A percentile compares a stretch with the other conserved stretches of the same genome.
These are phyloP conservation scores for Napeogenes inachia DNA, from an alignment of 2,888 invertebrate genomes.

Conservation along the genomic window DNA sequence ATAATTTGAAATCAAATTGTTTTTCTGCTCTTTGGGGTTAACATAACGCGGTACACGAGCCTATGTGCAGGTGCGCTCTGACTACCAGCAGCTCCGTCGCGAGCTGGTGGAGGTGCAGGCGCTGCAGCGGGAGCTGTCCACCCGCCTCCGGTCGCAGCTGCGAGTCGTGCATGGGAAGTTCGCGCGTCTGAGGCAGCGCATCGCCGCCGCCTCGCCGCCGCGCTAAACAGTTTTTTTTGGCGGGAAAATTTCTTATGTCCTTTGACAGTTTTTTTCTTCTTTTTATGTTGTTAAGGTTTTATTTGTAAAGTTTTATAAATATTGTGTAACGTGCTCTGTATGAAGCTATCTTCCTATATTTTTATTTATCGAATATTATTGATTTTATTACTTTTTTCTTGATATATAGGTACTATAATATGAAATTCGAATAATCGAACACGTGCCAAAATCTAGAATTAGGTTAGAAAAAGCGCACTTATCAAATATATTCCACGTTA, in stretches of 20 bases:
- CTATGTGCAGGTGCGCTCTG: constrained; percentile 79
- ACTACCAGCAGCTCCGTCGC: constrained; percentile 86
- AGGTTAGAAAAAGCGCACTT: constrained; percentile 13
- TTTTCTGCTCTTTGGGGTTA: constrained; percentile 1
- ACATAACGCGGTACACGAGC: not conserved
- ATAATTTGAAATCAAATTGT: not conserved
- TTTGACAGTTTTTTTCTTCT: not conserved
- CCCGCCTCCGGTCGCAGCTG: constrained; percentile 84
- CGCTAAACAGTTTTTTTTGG: constrained; percentile 34
- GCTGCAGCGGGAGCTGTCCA: constrained; percentile 86
- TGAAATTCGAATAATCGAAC: constrained; percentile 25
- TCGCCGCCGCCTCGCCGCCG: constrained; percentile 74
- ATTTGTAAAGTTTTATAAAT: not conserved
- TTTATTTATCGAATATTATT: not conserved
- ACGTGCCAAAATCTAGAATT: constrained; percentile 30
- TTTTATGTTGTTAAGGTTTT: not conserved
- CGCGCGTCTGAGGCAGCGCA: constrained; percentile 82
- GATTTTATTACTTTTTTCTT: constrained; percentile 4
- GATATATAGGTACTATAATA: constrained; percentile 3
- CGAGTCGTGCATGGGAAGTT: constrained; percentile 85
- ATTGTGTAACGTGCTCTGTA: not conserved
- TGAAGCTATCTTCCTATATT: not conserved
- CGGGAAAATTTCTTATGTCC: not conserved
- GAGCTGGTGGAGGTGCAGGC: constrained; percentile 89
- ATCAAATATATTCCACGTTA: constrained; percentile 14